Evolutionary conservation across 92 coral and sea anemone species (phyloP), one percentile per base, ranked within the genome.

Genomic region (Umimayanthus kanabou): DNA sequence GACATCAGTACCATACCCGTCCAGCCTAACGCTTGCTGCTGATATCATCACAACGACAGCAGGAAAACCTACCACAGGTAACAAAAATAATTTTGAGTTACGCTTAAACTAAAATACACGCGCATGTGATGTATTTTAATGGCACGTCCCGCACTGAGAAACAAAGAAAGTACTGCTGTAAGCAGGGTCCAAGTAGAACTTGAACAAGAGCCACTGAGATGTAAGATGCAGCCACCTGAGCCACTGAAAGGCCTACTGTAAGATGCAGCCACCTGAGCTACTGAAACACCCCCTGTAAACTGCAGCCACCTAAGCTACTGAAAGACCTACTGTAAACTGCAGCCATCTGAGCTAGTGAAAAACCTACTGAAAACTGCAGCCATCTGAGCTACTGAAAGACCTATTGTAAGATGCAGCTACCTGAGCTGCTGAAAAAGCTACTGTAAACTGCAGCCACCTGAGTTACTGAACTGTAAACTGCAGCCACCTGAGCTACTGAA

Each of bases 1-100:
- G 7, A 69, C 18, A 9, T 84, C 84, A 72, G 96, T 92, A 8
- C 98, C 98, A 84, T 95, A 95, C 26, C 92, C 94, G 26, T 91
- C 92, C 58, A 87, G 90, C 7, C 92, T 89, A 39, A 76, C 88
- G 39, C 90, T 91, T 26, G 89, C 90, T 25, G 98, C 87, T 30
- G 94, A 86, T 58, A 92, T 88, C 10, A 67, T 25, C 10, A 95
- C 98, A 49, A 95, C 80, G 33, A 93, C 22, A 4, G 92, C 90
- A 2, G 98, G 96, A 15, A 93, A 18, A 82, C 95, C 97, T 94
- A 64, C 37, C 40, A 43, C 11, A 40, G 75, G 28, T 47, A 81
- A 80, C 5, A 28, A 50, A 9, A 28, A 9, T 5, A 2, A 42
- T 15, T 39, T 40, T 9, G 29, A 77, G 42, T 75, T 75, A 11